Evolutionary conservation across 2,888 invertebrate species (phyloP).

Genomic region (Drosophila subquinaria): DNA sequence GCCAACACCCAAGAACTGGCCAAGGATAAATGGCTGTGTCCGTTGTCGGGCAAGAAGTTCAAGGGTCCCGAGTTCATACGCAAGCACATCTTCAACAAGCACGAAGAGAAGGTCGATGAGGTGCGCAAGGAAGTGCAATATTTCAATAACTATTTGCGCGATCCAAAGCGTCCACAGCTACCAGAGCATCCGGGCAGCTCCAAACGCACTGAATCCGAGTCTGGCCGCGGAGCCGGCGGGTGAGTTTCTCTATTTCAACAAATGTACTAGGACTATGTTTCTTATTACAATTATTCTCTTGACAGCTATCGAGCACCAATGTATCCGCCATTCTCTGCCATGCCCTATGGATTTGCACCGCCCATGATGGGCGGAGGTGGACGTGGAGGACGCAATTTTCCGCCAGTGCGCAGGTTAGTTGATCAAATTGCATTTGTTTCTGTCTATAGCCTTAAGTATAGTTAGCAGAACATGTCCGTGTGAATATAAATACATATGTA

Average conservation of each 20-base stretch:
- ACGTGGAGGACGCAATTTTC: conserved; percentile 85
- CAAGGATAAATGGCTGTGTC: conserved; percentile 99
- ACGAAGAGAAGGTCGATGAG: conserved; percentile 98
- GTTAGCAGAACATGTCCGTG: too few species aligned
- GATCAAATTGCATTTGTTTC: not conserved
- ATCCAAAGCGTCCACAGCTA: conserved; percentile 97
- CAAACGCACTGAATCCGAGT: conserved; percentile 81
- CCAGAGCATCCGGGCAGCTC: conserved; percentile 91
- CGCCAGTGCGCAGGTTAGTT: conserved; percentile 69
- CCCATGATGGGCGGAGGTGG: conserved; percentile 86
- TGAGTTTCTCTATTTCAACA: conserved; percentile 19
- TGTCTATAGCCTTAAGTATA: conserved; percentile 10
- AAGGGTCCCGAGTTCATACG: conserved; percentile 99
- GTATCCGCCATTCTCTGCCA: conserved; percentile 85
- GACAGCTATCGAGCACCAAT: conserved; percentile 81
- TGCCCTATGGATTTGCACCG: conserved; percentile 86
- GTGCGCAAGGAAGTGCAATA: conserved; percentile 98
- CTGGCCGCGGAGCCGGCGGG: conserved; percentile 70
- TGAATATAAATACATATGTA: too few species aligned
- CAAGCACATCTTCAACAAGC: conserved; percentile 99
- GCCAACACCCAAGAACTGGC: conserved; percentile 98
- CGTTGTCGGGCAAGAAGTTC: conserved; percentile 99
- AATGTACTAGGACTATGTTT: too few species aligned
- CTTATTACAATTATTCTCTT: not conserved
- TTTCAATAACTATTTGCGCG: conserved; percentile 98